Evolutionary conservation across 1,140 invertebrate genomes (phyloP), one percentile per base, ranked within the genome.

Genomic region (Caenorhabditis latens): DNA sequence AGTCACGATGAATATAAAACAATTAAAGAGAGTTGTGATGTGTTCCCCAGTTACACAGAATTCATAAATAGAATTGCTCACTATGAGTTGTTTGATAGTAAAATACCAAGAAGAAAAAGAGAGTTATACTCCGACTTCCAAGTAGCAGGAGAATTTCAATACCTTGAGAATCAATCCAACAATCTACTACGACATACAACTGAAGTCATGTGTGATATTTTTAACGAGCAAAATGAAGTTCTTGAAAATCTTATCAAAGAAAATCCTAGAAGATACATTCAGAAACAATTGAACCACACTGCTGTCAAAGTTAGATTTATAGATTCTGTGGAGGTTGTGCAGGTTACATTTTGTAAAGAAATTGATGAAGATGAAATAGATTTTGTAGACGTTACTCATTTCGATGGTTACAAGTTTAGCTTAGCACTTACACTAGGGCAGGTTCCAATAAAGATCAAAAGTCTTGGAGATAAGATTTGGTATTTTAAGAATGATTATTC

Each of bases 341-440:
- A 89, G 57, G 88, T 89, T n/a, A 89, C 53, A 84, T 89, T 88
- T 55, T 89, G 88, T 43, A 84, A 89, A 89, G 87, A 89, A 89
- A n/a, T n/a, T n/a, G n/a, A n/a, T n/a, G n/a, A n/a, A n/a, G n/a
- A n/a, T n/a, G n/a, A n/a, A n/a, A n/a, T n/a, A n/a, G n/a, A n/a
- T n/a, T n/a, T n/a, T n/a, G n/a, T n/a, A n/a, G n/a, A n/a, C n/a
- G n/a, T n/a, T n/a, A n/a, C n/a, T n/a, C n/a, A n/a, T n/a, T n/a
- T n/a, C n/a, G n/a, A n/a, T n/a, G n/a, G n/a, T n/a, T n/a, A n/a
- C n/a, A n/a, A n/a, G n/a, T n/a, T n/a, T n/a, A n/a, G n/a, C n/a
- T n/a, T n/a, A n/a, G n/a, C n/a, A n/a, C n/a, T n/a, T n/a, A n/a
- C n/a, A n/a, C n/a, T n/a, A n/a, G n/a, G n/a, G n/a, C n/a, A n/a